Conservation (phyloP, 2,113 vertebrate genomes). For the Anhinga rufa region DNA sequence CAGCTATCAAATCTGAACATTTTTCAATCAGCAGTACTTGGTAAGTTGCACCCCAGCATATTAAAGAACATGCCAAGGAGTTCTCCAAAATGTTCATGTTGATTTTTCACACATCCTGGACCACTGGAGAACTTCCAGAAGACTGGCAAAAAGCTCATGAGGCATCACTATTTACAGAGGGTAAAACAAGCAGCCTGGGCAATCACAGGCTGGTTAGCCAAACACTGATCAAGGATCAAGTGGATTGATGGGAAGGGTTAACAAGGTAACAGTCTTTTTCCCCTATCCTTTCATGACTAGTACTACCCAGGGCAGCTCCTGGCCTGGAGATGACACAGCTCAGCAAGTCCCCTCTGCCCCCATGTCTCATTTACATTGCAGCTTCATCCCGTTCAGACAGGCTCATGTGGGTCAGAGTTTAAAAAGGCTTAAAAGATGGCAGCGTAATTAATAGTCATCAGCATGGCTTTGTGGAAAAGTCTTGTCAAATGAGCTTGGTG, state of each 20-base stretch:
- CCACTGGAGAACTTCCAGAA: neutral
- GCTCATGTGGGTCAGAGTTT: neutral
- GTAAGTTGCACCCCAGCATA: constrained; percentile 34
- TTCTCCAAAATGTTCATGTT: neutral
- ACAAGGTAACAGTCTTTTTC: neutral
- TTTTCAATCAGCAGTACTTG: constrained; percentile 18
- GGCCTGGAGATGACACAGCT: neutral
- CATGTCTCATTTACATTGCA: neutral
- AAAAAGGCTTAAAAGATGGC: constrained; percentile 12
- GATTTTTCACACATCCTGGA: neutral
- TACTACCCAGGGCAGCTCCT: neutral
- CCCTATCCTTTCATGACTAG: neutral
- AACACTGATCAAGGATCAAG: neutral
- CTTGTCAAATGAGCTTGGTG: neutral
- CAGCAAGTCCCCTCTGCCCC: neutral
- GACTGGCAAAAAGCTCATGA: neutral
- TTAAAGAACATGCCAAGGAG: constrained; percentile 1
- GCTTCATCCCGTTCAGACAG: neutral
- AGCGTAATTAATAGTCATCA: neutral
- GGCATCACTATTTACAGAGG: neutral
- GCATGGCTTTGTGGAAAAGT: neutral
- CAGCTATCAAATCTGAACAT: constrained; percentile 22
- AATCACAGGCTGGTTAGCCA: neutral
- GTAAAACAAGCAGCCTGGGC: neutral
- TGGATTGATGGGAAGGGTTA: neutral